Evolutionary conservation across 2,113 vertebrate genomes (phyloP).

Genomic region (Oryzias celebensis): DNA sequence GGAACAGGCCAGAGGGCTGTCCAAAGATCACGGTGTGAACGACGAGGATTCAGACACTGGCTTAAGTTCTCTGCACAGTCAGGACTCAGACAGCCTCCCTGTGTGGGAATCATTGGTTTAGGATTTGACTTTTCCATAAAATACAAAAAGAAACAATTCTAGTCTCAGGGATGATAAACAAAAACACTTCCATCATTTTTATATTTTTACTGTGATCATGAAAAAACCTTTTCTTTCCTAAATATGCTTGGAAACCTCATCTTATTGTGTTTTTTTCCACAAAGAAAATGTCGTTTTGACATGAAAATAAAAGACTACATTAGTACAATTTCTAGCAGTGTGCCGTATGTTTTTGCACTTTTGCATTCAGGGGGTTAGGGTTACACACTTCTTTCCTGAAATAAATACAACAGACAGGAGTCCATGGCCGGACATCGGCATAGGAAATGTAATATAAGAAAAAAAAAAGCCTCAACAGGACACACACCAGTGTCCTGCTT

Average conservation of each 20-base stretch:
- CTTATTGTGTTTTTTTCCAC: too few species aligned
- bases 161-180: background rate
- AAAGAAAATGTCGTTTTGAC: background rate
- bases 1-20: constrained; percentile 81
- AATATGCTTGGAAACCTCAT: too few species aligned
- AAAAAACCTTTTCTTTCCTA: too few species aligned
- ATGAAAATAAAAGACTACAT: constrained; percentile 1
- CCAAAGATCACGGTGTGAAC: constrained; percentile 79
- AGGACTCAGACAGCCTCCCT: constrained; percentile 87
- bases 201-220: too few species aligned
- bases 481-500: too few species aligned
- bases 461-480: too few species aligned
- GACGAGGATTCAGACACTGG: constrained; percentile 96
- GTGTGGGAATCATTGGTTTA: constrained; percentile 91
- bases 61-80: constrained; percentile 94
- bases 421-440: too few species aligned
- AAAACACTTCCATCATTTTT: background rate
- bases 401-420: constrained; percentile 1
- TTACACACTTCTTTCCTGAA: too few species aligned
- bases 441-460: too few species aligned
- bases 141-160: background rate
- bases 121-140: constrained; percentile 8
- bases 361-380: background rate
- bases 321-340: too few species aligned
- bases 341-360: too few species aligned